Percentiles rank a stretch among this genome's conserved stretches.
Evolutionary conservation across 2,797 vertebrate genomes (phyloP).

Genomic region (Cynopterus sphinx): DNA sequence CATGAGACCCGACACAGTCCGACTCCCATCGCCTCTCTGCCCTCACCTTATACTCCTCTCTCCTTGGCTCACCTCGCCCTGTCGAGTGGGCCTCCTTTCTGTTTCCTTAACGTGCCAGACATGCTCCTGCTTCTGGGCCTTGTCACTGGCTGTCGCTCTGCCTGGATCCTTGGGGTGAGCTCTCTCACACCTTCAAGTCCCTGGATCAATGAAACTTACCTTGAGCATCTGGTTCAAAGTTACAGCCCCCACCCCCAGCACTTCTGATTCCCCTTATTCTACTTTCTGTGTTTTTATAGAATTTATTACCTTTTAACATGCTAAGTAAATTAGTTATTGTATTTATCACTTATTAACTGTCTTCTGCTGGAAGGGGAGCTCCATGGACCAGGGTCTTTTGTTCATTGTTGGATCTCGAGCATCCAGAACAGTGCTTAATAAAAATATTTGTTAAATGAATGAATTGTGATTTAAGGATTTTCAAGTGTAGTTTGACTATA

Average conservation of each 20-base stretch:
- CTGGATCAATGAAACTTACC: neutral
- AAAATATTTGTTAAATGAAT: constrained; percentile 1
- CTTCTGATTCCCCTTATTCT: neutral
- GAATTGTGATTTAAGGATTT: neutral
- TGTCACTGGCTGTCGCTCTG: neutral
- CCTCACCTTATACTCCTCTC: neutral
- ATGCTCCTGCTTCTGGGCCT: neutral
- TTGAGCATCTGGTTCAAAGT: neutral
- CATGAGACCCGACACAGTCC: neutral
- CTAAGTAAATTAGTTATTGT: neutral
- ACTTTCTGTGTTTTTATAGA: neutral
- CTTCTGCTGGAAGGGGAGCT: neutral
- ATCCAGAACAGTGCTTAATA: neutral
- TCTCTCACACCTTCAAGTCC: neutral
- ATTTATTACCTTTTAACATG: neutral
- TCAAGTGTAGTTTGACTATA: neutral
- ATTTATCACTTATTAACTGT: neutral
- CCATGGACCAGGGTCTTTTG: neutral
- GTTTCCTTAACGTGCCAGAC: neutral
- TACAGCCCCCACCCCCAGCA: neutral
- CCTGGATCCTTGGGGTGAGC: neutral
- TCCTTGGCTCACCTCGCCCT: neutral
- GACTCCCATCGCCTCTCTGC: neutral
- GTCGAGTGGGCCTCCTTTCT: neutral
- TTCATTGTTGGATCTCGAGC: neutral